Evolutionary conservation across 2,797 vertebrate species (phyloP), one percentile per base, ranked within the genome.

Genomic region (Eremophila alpestris): DNA sequence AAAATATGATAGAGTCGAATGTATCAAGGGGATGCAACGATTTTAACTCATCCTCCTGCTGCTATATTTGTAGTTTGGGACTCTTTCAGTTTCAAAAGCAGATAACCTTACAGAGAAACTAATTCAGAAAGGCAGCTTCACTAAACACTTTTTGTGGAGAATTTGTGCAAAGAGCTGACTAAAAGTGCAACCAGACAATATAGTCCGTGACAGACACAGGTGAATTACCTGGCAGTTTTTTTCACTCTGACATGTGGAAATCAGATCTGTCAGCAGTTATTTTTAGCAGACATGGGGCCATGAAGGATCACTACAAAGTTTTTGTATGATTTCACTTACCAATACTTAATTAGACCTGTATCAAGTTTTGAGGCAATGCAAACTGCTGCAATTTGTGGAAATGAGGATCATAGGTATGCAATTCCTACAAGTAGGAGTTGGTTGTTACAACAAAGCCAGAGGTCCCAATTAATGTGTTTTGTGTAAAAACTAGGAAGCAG

Each of bases 401-500:
- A 73, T 22, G 45, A 68, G 56, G 46, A 49, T 34, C 30, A 10
- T 34, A 64, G 5, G 9, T 36, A 74, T 45, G 67, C 34, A 86
- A 73, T 76, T 89, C 76, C 52, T 75, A 49, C 59, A 88, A 75
- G 74, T 27, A 79, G 83, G 81, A 92, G 89, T 46, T 88, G 67
- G 45, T 49, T 83, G 36, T 59, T 83, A 59, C 51, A 86, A 71
- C 51, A 83, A 88, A 95, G 84, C 26, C 78, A 80, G 56, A 82
- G 26, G 51, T 92, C 76, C n/a, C 48, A 63, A 56, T 75, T 91
- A 87, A 88, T 6, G 3, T 94, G 74, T 87, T 94, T 95, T 76
- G 46, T 79, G 74, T 60, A 90, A 94, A 96, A 95, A 95, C 92
- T 74, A 86, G 89, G 93, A 94, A 96, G 94, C 82, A 90, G 92